Evolutionary conservation across 2,113 vertebrate genomes (phyloP), one percentile per base, ranked within the genome.

Genomic region (Prionailurus bengalensis): DNA sequence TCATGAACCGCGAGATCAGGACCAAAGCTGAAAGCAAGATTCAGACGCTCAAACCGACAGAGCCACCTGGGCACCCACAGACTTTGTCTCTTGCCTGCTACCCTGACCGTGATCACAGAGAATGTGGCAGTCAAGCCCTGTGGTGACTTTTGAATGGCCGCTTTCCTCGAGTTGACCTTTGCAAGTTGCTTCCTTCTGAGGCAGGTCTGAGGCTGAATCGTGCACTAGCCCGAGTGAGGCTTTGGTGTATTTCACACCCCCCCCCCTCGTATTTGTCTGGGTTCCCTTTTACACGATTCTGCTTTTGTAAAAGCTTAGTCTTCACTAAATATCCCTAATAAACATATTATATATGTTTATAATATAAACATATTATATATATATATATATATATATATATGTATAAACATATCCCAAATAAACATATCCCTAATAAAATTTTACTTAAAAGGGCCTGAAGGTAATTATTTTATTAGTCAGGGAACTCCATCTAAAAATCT

Each of bases 201-300:
- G 42, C 33, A 16, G 63, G 8, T 16, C 53, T 16, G 13, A 0
- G 5, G 39, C 83, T 63, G 4, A 42, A 9, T 4, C 2, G 33
- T 1, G 7, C 12, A 0, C 23, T 1, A 11, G 13, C n/a, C 58
- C 1, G 0, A 1, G 1, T 0, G 45, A 17, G 7, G 17, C 7
- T 2, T 17, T 13, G 29, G 6, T 0, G 7, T 51, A 16, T 15
- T n/a, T 63, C 3, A 4, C 10, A 12, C 23, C 11, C 0, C 8
- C 45, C 25, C 25, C 15, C 5, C 71, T 33, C 4, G 0, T 31
- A 0, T 16, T 42, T 71, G 19, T 31, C 2, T 4, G n/a, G 33
- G 1, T 39, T 79, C 29, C 83, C 81, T 88, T 82, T 21, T 0
- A 25, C 19, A 16, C 15, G 4, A 0, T 53, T 73, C 27, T 15